phyloP scores from a whole-genome alignment of 2,888 invertebrate genomes.

The Oligia fasciuncula region DNA sequence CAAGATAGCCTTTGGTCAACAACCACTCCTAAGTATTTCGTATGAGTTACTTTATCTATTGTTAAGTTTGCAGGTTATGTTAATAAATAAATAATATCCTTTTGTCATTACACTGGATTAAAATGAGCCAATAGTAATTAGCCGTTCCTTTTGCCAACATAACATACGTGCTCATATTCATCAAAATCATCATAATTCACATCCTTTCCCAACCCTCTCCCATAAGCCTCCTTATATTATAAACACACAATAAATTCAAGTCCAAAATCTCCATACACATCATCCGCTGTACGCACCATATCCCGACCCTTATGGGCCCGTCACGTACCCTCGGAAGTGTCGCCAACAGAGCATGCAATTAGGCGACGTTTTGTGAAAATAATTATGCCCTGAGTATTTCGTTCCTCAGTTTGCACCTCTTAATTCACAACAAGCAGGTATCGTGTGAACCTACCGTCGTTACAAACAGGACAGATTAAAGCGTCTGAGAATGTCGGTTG shows the following conservation, averaged over 20 bases:
- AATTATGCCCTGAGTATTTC: slow-evolving; percentile 82
- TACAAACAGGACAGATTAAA: slow-evolving; percentile 61
- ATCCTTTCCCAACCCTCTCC: background rate
- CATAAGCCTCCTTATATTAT: background rate
- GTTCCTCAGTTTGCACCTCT: slow-evolving; percentile 76
- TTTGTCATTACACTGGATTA: background rate
- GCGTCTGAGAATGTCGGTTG: slow-evolving; percentile 65
- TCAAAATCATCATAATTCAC: background rate
- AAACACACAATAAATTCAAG: slow-evolving; percentile 12
- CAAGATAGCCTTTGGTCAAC: no score
- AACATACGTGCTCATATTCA: background rate
- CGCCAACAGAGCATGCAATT: slow-evolving; percentile 86
- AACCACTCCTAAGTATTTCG: no score
- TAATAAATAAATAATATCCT: no score
- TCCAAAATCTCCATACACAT: slow-evolving; percentile 32
- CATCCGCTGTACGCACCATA: slow-evolving; percentile 63
- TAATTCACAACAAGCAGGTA: slow-evolving; percentile 77
- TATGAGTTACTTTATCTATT: no score
- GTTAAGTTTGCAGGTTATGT: no score
- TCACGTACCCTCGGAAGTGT: slow-evolving; percentile 82
- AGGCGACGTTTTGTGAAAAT: slow-evolving; percentile 86
- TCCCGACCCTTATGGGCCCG: slow-evolving; percentile 67
- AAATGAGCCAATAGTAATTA: background rate
- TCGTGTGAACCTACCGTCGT: slow-evolving; percentile 65
- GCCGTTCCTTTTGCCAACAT: background rate